Base-by-base conservation (phyloP, 2,888 invertebrate species). In the Hirtodrosophila confusa region DNA sequence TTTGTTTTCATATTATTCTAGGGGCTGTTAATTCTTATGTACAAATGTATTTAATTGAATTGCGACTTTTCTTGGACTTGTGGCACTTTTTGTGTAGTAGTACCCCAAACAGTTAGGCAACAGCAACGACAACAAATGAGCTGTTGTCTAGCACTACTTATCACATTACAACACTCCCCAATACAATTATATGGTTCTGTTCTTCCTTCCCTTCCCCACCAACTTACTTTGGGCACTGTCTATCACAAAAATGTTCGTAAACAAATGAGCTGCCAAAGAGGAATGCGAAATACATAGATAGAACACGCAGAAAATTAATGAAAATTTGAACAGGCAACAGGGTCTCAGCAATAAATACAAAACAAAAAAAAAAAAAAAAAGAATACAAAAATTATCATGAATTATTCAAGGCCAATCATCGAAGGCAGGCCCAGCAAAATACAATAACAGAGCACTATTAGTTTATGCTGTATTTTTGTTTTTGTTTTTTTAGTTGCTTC, bases 391-490 rank as follows among this genome's bases (percentile, higher is more conserved):
- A 64, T 73, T 73, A 83, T 88, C 78, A 88, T 88, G 88, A 83
- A 83, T 88, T 83, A 83, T 88, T 83, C 83, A 83, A 83, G 83
- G 88, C 68, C 88, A 78, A 87, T 56, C 66, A 57, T 17, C 4
- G n/a, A 47, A 60, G 45, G 58, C 65, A 33, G 53, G 23, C 41
- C 45, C 31, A 43, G 53, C 51, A 69, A 44, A 50, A 51, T 37
- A 61, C 48, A 44, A 50, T 39, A 64, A 47, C 53, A 57, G 27
- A 58, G 41, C 41, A 53, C 45, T 65, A 78, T 67, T 86, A 76
- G 71, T 69, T 43, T 53, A 57, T 66, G 47, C 33, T 56, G 63
- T 56, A 17, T 40, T 23, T 47, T 29, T 43, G n/a, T 43, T 45
- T 40, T 40, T 33, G 23, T 36, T 4, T 11, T 23, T 45, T 31